phyloP scores from a whole-genome alignment of 2,113 vertebrate genomes.

The Ceuthmochares aereus region DNA sequence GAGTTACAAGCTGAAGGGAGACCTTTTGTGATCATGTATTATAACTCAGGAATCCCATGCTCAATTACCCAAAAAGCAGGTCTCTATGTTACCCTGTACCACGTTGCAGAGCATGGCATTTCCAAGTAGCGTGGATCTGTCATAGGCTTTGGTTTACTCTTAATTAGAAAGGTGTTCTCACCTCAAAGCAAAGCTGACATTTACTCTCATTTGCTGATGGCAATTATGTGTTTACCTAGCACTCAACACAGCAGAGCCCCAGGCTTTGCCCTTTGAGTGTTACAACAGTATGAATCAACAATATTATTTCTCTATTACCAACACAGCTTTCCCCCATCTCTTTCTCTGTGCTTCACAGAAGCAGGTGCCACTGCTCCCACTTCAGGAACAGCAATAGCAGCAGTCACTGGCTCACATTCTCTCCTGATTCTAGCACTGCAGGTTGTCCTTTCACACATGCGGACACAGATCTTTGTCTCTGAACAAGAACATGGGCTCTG shows the following conservation, averaged over 20 bases:
- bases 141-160: not conserved
- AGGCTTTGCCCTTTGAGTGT: not conserved
- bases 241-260: not conserved
- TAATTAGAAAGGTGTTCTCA: not conserved
- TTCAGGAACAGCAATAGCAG: not conserved
- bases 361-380: not conserved
- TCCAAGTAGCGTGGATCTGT: not conserved
- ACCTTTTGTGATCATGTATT: not conserved
- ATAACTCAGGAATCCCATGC: not conserved
- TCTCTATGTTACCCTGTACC: not conserved
- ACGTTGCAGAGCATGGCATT: not conserved
- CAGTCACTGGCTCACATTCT: not conserved
- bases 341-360: not conserved
- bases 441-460: not conserved
- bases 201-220: not conserved
- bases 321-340: not conserved
- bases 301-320: not conserved
- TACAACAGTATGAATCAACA: not conserved
- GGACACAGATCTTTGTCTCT: not conserved
- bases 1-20: not conserved
- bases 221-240: not conserved
- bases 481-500: not conserved
- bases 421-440: rapidly evolving
- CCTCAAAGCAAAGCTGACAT: not conserved
- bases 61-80: not conserved